These are phyloP conservation scores for Pachliopta kotzebuea DNA, from an alignment of 2,888 invertebrate species.

Conservation along the genomic window DNA sequence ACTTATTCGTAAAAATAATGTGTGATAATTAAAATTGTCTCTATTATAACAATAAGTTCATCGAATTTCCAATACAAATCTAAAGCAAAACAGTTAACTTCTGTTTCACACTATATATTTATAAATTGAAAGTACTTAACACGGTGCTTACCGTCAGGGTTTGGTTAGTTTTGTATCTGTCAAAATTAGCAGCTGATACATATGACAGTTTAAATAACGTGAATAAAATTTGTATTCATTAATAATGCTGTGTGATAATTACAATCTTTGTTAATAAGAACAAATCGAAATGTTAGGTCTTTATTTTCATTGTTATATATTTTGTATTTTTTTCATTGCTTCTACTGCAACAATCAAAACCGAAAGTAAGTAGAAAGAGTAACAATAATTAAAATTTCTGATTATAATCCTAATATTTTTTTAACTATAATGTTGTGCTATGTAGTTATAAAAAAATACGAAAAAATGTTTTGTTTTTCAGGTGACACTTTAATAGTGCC, in stretches of 20 bases:
- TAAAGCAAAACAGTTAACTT: background rate
- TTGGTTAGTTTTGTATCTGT: slow-evolving; percentile 31
- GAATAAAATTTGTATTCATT: background rate
- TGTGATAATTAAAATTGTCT: slow-evolving; percentile 1
- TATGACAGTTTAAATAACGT: slow-evolving; percentile 23
- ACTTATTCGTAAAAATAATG: slow-evolving; percentile 19
- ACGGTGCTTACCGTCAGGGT: slow-evolving; percentile 9
- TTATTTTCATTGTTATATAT: slow-evolving; percentile 14
- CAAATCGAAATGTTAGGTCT: slow-evolving; percentile 11
- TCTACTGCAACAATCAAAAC: slow-evolving; percentile 19
- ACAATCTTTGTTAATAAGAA: background rate
- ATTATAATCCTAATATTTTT: background rate
- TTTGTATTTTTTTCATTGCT: slow-evolving; percentile 10
- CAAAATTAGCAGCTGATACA: slow-evolving; percentile 45
- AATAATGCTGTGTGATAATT: background rate
- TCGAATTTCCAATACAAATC: background rate
- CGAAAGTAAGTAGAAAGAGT: slow-evolving; percentile 30
- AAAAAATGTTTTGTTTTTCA: slow-evolving; percentile 45
- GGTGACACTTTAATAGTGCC: slow-evolving; percentile 52
- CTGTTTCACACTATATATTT: background rate
- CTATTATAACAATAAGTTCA: background rate
- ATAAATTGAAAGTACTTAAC: background rate
- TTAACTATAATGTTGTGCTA: background rate
- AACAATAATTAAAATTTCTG: background rate
- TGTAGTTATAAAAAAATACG: background rate